phyloP scores from a whole-genome alignment of 1,140 invertebrate species.

The Epicauta chinensis region DNA sequence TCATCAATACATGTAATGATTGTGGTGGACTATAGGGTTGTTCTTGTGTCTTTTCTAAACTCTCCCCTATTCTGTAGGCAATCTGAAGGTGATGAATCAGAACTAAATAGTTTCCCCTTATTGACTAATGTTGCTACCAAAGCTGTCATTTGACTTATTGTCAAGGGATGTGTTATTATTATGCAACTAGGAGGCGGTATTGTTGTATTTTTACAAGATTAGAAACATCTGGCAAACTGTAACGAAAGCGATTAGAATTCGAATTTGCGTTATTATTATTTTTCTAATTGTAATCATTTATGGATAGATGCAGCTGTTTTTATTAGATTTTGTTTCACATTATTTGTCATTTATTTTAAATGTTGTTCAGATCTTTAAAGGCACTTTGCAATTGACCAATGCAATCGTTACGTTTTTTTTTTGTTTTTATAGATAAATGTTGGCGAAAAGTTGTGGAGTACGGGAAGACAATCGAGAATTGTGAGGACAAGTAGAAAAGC shows the following conservation, averaged over 20 bases:
- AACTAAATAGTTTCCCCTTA: constrained; percentile 15
- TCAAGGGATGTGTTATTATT: no score
- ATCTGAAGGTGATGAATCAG: constrained; percentile 16
- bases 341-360: no score
- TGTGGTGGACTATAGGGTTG: constrained; percentile 3
- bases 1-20: constrained; percentile 5
- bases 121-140: constrained; percentile 15
- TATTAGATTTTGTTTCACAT: no score
- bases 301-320: no score
- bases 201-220: no score
- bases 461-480: neutral
- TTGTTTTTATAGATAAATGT: neutral
- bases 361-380: no score
- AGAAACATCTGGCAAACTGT: no score
- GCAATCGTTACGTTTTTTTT: neutral
- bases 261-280: no score
- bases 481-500: constrained; percentile 18
- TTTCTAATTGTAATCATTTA: no score
- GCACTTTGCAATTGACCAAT: no score
- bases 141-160: constrained; percentile 12
- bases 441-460: neutral
- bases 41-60: constrained; percentile 2
- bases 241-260: no score
- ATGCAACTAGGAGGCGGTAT: no score
- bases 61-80: neutral